Evolutionary conservation across 1,140 invertebrate species (phyloP).

Genomic region (Mya arenaria): DNA sequence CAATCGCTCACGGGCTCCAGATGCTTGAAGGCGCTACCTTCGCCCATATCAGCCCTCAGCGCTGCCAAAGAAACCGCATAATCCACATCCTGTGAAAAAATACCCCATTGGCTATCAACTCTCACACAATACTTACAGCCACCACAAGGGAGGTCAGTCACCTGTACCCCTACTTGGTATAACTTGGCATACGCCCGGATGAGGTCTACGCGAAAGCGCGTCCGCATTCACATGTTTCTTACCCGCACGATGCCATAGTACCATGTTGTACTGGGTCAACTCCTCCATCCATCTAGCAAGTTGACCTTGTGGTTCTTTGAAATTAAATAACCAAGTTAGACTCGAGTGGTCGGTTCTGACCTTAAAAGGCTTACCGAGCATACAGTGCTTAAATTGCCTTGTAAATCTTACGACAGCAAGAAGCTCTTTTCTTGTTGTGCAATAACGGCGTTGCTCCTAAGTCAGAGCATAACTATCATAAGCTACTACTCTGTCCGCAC

Average conservation of each 20-base stretch:
- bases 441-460: conserved; percentile 2
- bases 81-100: too few species aligned
- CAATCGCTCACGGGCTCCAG: too few species aligned
- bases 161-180: too few species aligned
- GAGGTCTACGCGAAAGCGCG: conserved; percentile 19
- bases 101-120: too few species aligned
- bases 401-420: not conserved
- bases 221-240: conserved; percentile 9
- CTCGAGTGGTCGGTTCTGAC: not conserved
- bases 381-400: conserved; percentile 23
- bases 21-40: too few species aligned
- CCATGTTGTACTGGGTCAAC: not conserved
- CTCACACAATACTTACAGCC: too few species aligned
- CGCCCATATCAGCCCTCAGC: too few species aligned
- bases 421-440: not conserved
- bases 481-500: not conserved
- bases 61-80: too few species aligned
- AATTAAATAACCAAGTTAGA: not conserved
- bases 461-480: not conserved
- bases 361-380: not conserved
- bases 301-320: not conserved
- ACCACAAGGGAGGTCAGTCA: too few species aligned
- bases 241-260: not conserved
- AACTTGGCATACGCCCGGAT: too few species aligned
- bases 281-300: conserved; percentile 21